phyloP scores from a whole-genome alignment of 1,140 invertebrate genomes.

The Cydia amplana region DNA sequence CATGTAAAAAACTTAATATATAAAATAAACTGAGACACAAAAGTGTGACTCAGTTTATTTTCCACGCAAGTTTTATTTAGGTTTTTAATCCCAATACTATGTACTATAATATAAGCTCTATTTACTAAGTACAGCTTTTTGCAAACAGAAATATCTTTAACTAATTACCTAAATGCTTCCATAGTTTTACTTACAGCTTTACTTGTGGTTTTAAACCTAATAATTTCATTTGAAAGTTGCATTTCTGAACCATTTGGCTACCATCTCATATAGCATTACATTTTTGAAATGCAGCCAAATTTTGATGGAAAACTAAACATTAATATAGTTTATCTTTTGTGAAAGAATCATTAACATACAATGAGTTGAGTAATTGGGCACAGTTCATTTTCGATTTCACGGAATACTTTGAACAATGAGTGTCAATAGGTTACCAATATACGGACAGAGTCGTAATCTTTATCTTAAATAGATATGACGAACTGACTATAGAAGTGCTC shows the following conservation, averaged over 20 bases:
- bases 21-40: too few species aligned
- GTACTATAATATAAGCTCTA: too few species aligned
- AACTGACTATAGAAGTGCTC: background rate
- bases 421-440: constrained; percentile 26
- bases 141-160: too few species aligned
- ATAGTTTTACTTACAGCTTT: too few species aligned
- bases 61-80: too few species aligned
- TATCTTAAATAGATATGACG: background rate
- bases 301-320: background rate
- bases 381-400: constrained; percentile 30
- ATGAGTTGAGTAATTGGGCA: constrained; percentile 29
- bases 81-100: too few species aligned
- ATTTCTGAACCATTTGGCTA: background rate
- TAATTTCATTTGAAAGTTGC: background rate
- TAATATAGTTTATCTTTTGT: constrained; percentile 26
- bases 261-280: background rate
- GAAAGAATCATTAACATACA: constrained; percentile 21
- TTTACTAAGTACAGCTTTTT: too few species aligned
- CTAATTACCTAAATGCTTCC: too few species aligned
- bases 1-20: too few species aligned
- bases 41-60: too few species aligned
- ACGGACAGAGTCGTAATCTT: constrained; percentile 15
- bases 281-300: background rate
- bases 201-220: too few species aligned
- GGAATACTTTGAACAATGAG: constrained; percentile 28